Conservation (phyloP, 2,888 invertebrate genomes). For the Macaria liturata region DNA sequence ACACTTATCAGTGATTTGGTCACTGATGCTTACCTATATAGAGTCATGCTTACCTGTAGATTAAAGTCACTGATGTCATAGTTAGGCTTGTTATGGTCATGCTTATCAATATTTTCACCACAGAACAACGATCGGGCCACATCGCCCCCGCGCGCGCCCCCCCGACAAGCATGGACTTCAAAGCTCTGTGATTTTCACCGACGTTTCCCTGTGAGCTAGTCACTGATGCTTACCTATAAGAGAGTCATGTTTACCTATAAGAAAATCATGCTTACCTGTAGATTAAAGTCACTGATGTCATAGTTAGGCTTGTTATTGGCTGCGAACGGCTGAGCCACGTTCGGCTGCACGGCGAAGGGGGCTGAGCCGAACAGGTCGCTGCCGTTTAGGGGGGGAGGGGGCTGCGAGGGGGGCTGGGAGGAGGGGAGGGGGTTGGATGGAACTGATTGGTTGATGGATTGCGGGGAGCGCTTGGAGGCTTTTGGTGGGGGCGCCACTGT, state of each 20-base stretch:
- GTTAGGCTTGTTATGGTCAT: slow-evolving; percentile 68
- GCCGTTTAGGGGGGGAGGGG: slow-evolving; percentile 60
- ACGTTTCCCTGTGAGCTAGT: too few species aligned
- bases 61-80: slow-evolving; percentile 77
- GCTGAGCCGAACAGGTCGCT: slow-evolving; percentile 92
- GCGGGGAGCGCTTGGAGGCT: slow-evolving; percentile 82
- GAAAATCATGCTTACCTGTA: slow-evolving; percentile 33
- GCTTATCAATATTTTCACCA: too few species aligned
- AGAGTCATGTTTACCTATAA: too few species aligned
- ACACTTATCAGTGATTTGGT: too few species aligned
- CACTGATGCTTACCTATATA: too few species aligned
- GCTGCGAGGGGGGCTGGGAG: slow-evolving; percentile 41
- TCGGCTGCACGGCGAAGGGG: slow-evolving; percentile 82
- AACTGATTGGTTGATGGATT: slow-evolving; percentile 56
- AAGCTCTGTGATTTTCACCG: too few species aligned
- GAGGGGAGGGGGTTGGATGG: slow-evolving; percentile 50
- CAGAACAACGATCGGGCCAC: too few species aligned
- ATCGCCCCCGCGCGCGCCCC: too few species aligned
- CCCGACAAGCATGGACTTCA: too few species aligned
- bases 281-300: slow-evolving; percentile 73
- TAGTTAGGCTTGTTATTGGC: slow-evolving; percentile 69
- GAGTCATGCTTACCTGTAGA: slow-evolving; percentile 36
- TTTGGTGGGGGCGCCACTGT: slow-evolving; percentile 96
- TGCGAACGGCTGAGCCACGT: slow-evolving; percentile 38
- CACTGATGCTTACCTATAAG: too few species aligned